phyloP scores from a whole-genome alignment of 2,888 invertebrate species.

The Frankliniella intonsa region DNA sequence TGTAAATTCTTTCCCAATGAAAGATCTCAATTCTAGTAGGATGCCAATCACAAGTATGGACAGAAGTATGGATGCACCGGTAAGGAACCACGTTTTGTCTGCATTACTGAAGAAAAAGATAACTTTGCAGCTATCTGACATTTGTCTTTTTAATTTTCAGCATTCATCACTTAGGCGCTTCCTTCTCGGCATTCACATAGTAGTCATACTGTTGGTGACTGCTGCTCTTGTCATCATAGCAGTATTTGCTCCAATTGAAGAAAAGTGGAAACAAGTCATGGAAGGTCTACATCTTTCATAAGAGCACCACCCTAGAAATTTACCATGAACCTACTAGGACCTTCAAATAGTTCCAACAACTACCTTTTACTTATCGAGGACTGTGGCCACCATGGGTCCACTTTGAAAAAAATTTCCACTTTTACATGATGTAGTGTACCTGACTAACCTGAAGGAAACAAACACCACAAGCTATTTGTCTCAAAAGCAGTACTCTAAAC shows the following conservation, averaged over 20 bases:
- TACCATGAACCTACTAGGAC: neutral
- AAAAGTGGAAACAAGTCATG: constrained; percentile 49
- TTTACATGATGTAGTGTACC: neutral
- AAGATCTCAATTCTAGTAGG: constrained; percentile 65
- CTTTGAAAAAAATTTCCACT: neutral
- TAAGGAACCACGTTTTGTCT: constrained; percentile 48
- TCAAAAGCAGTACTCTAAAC: no score
- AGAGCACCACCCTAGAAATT: neutral
- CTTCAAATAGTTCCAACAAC: neutral
- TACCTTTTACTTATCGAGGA: neutral
- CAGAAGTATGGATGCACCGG: constrained; percentile 71
- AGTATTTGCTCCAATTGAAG: constrained; percentile 68
- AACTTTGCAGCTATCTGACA: constrained; percentile 39
- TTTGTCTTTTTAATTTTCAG: constrained; percentile 54
- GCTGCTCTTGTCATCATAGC: constrained; percentile 69
- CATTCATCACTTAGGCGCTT: constrained; percentile 71
- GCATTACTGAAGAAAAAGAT: neutral
- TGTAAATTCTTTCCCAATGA: constrained; percentile 80
- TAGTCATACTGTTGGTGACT: constrained; percentile 64
- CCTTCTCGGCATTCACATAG: constrained; percentile 70
- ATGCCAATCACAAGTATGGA: constrained; percentile 61
- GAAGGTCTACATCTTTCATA: neutral
- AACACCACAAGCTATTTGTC: no score
- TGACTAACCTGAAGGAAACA: neutral
- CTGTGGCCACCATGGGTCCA: neutral